These are phyloP conservation scores for Oncopeltus fasciatus DNA, from an alignment of 1,140 invertebrate species.

Conservation along the genomic window DNA sequence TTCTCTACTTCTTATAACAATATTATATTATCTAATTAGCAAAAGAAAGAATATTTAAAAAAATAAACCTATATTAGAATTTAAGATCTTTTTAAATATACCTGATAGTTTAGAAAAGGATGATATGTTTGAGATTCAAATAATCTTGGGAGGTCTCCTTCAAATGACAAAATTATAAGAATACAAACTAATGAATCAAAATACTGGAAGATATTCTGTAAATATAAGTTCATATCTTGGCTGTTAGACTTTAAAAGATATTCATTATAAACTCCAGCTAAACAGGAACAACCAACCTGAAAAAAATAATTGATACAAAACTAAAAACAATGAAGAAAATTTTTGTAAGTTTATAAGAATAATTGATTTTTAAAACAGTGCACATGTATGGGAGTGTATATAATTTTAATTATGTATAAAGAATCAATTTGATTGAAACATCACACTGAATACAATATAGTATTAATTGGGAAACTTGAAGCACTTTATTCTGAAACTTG, in stretches of 20 bases:
- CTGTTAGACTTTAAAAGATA: slow-evolving; percentile 79
- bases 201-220: slow-evolving; percentile 95
- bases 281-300: slow-evolving; percentile 80
- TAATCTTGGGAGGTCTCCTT: slow-evolving; percentile 43
- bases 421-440: too few relatives aligned
- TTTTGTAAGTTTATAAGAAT: too few relatives aligned
- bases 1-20: too few relatives aligned
- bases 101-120: slow-evolving; percentile 43
- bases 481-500: too few relatives aligned
- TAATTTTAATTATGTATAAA: too few relatives aligned
- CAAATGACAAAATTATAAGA: slow-evolving; percentile 45
- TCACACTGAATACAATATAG: too few relatives aligned
- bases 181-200: slow-evolving; percentile 87
- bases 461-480: too few relatives aligned
- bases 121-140: slow-evolving; percentile 42
- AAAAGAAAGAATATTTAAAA: too few relatives aligned
- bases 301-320: slow-evolving; percentile 29
- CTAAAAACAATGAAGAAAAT: neutral
- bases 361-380: too few relatives aligned
- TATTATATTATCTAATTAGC: too few relatives aligned
- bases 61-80: too few relatives aligned
- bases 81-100: slow-evolving; percentile 12
- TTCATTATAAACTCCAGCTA: slow-evolving; percentile 93
- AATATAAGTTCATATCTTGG: slow-evolving; percentile 69
- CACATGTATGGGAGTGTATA: too few relatives aligned